Percentiles rank a stretch among this genome's conserved stretches.
Conservation (phyloP, 2,113 vertebrate species). For the Bothrops jararaca region DNA sequence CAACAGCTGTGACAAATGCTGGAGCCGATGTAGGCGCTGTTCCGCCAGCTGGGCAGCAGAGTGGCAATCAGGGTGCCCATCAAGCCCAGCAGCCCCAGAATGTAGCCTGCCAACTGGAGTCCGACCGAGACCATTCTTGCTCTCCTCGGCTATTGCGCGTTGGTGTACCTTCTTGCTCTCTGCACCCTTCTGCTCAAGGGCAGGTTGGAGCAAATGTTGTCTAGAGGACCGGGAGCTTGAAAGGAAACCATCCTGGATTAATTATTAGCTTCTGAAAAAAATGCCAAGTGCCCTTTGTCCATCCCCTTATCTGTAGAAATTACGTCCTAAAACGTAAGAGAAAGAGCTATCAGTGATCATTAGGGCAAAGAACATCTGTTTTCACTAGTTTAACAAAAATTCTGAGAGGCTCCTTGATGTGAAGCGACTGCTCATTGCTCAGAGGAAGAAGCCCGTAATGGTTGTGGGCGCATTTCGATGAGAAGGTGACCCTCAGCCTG, state of each 20-base stretch:
- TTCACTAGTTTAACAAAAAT: background rate
- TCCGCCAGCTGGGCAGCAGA: conserved; percentile 87
- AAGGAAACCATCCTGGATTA: conserved; percentile 58
- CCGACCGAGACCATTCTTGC: conserved; percentile 80
- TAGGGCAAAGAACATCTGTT: background rate
- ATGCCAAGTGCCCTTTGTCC: conserved; percentile 57
- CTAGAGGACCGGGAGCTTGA: conserved; percentile 37
- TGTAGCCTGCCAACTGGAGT: conserved; percentile 88
- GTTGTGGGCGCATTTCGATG: background rate
- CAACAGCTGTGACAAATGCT: conserved; percentile 89
- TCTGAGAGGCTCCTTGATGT: background rate
- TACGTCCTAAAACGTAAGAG: conserved; percentile 39
- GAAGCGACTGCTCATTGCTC: background rate
- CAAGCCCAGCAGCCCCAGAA: conserved; percentile 83
- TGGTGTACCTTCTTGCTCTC: background rate
- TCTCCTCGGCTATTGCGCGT: background rate
- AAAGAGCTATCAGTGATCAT: background rate
- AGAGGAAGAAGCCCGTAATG: background rate
- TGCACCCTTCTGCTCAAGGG: background rate
- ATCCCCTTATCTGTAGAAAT: conserved; percentile 60
- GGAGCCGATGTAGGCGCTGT: conserved; percentile 85
- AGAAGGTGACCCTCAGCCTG: background rate
- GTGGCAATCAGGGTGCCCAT: conserved; percentile 83
- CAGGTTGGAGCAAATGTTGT: conserved; percentile 56
- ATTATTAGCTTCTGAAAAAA: conserved; percentile 66